These are phyloP conservation scores for Tenthredo distinguenda DNA, from an alignment of 2,888 invertebrate genomes.

Conservation along the genomic window DNA sequence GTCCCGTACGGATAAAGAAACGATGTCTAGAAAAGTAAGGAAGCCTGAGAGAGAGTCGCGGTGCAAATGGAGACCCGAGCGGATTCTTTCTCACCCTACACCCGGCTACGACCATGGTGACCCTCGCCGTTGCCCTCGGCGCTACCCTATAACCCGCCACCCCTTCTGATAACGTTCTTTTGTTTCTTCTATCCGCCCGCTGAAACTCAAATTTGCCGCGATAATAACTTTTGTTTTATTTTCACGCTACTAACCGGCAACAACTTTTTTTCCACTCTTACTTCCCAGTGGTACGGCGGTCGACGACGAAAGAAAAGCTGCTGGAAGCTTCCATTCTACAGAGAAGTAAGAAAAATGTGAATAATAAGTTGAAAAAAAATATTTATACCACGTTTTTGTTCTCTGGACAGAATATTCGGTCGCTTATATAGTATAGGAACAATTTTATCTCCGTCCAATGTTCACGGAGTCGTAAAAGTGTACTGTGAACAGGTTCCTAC, in stretches of 20 bases:
- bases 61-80: slow-evolving; percentile 56
- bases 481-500: not conserved
- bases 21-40: slow-evolving; percentile 58
- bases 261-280: slow-evolving; percentile 1
- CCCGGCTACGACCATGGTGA: not conserved
- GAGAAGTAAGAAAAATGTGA: not conserved
- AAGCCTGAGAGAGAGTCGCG: slow-evolving; percentile 44
- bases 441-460: not conserved
- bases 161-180: slow-evolving; percentile 47
- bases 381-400: not conserved
- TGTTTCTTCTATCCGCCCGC: slow-evolving; percentile 44
- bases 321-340: not conserved
- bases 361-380: not conserved
- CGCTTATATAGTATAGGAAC: not conserved
- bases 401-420: not conserved
- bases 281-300: not conserved
- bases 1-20: slow-evolving; percentile 59
- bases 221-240: slow-evolving; percentile 61
- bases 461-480: not conserved
- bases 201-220: slow-evolving; percentile 60
- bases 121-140: slow-evolving; percentile 17
- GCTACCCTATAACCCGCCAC: slow-evolving; percentile 8
- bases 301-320: not conserved
- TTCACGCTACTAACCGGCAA: not conserved
- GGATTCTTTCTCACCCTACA: slow-evolving; percentile 57